These are phyloP conservation scores for Bombus terrestris DNA, from an alignment of 1,140 invertebrate species.

Conservation along the genomic window DNA sequence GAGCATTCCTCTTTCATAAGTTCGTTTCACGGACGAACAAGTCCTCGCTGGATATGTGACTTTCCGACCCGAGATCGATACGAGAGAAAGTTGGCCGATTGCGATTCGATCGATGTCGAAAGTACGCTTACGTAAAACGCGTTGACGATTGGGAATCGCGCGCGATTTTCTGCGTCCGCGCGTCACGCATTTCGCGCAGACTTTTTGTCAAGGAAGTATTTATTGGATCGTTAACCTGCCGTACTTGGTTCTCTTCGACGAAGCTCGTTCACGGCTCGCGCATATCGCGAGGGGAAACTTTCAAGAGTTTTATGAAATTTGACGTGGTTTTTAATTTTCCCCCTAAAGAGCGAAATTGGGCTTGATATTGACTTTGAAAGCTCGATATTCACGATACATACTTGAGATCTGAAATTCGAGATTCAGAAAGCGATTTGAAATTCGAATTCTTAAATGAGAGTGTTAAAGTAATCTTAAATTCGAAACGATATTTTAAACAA, in stretches of 20 bases:
- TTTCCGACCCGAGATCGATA: slow-evolving; percentile 59
- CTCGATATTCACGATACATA: too few species aligned
- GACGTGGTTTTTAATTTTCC: neutral
- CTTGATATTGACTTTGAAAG: neutral
- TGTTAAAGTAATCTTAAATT: too few species aligned
- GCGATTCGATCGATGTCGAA: slow-evolving; percentile 55
- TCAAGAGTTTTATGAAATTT: neutral
- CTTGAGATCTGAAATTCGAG: too few species aligned
- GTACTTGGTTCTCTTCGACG: too few species aligned
- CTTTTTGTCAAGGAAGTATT: neutral
- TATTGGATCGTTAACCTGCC: neutral
- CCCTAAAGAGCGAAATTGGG: neutral
- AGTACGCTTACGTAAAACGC: slow-evolving; percentile 59
- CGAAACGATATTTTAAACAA: too few species aligned
- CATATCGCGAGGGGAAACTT: neutral
- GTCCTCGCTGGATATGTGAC: slow-evolving; percentile 50
- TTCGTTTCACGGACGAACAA: slow-evolving; percentile 52
- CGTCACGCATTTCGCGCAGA: neutral
- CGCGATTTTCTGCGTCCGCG: neutral
- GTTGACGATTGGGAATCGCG: slow-evolving; percentile 8
- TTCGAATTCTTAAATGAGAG: neutral
- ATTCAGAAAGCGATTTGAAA: neutral
- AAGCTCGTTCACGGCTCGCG: neutral
- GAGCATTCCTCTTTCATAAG: slow-evolving; percentile 37
- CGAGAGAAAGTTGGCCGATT: slow-evolving; percentile 59